phyloP scores from a whole-genome alignment of 2,888 invertebrate species.

The Phyllotreta striolata region DNA sequence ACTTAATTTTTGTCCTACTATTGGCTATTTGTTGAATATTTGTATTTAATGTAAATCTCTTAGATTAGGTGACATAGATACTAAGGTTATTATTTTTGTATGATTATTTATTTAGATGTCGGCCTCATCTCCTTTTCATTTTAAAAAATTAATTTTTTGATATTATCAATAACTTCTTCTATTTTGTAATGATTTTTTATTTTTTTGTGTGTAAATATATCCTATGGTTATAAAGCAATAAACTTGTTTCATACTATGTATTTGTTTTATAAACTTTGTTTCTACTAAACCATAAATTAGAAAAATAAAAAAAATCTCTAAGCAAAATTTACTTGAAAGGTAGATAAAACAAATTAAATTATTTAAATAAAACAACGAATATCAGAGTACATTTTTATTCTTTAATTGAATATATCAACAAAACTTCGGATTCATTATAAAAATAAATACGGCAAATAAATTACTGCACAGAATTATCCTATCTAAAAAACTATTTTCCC shows the following conservation, averaged over 20 bases:
- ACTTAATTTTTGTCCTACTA: conserved; percentile 3
- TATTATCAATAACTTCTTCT: conserved; percentile 40
- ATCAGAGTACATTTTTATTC: conserved; percentile 32
- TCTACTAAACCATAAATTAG: conserved; percentile 13
- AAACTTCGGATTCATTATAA: conserved; percentile 31
- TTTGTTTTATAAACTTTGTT: too few relatives aligned
- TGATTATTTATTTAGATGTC: conserved; percentile 49
- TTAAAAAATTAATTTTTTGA: conserved; percentile 42
- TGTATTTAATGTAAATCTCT: conserved; percentile 35
- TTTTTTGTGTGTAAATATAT: conserved; percentile 51
- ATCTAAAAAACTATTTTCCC: conserved; percentile 3
- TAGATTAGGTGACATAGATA: conserved; percentile 33
- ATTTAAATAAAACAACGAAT: conserved; percentile 4
- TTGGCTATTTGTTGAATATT: conserved; percentile 20
- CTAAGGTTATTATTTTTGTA: conserved; percentile 50
- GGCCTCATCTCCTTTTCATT: conserved; percentile 38
- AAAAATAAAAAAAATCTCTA: conserved; percentile 8
- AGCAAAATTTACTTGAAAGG: too few relatives aligned
- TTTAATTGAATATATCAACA: conserved; percentile 30
- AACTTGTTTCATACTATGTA: conserved; percentile 50
- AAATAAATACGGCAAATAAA: conserved; percentile 42
- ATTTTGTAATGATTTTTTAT: conserved; percentile 52
- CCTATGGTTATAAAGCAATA: conserved; percentile 54
- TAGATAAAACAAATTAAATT: too few relatives aligned
- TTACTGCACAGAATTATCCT: conserved; percentile 29